phyloP scores from a whole-genome alignment of 2,113 vertebrate genomes.

The Erythrocebus patas region DNA sequence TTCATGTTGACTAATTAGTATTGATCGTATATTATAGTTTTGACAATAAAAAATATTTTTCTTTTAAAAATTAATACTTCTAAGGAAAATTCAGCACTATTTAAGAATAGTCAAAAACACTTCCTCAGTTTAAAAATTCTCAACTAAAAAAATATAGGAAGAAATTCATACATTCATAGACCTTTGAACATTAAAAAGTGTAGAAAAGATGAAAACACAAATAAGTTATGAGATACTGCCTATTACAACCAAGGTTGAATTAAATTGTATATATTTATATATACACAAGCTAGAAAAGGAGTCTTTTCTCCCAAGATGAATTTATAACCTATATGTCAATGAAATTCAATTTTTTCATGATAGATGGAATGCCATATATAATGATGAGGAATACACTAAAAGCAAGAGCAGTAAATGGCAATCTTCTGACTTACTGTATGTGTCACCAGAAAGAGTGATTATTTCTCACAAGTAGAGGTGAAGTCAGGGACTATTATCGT shows the following conservation, averaged over 20 bases:
- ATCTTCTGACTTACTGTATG: slow-evolving; percentile 72
- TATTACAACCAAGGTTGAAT: slow-evolving; percentile 28
- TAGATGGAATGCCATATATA: not conserved
- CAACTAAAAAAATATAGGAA: not conserved
- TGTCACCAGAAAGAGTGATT: slow-evolving; percentile 72
- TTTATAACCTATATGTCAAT: slow-evolving; percentile 69
- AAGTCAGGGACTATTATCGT: slow-evolving; percentile 61
- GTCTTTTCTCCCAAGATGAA: slow-evolving; percentile 31
- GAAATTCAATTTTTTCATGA: slow-evolving; percentile 59
- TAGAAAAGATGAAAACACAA: slow-evolving; percentile 24
- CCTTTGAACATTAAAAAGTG: not conserved
- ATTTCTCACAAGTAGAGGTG: slow-evolving; percentile 74
- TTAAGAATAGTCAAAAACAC: slow-evolving; percentile 27
- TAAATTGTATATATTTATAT: slow-evolving; percentile 5
- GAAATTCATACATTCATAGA: not conserved
- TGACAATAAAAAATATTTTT: slow-evolving; percentile 2
- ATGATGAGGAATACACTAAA: slow-evolving; percentile 38
- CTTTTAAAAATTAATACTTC: not conserved
- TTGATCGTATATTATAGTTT: slow-evolving; percentile 4
- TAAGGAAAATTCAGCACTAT: not conserved
- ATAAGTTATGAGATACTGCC: not conserved
- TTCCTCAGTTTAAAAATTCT: not conserved
- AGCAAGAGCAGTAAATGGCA: slow-evolving; percentile 70
- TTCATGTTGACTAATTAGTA: not conserved
- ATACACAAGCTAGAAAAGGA: slow-evolving; percentile 24